These are phyloP conservation scores for Arrhamphus sclerolepis DNA, from an alignment of 2,797 vertebrate genomes.

Conservation along the genomic window DNA sequence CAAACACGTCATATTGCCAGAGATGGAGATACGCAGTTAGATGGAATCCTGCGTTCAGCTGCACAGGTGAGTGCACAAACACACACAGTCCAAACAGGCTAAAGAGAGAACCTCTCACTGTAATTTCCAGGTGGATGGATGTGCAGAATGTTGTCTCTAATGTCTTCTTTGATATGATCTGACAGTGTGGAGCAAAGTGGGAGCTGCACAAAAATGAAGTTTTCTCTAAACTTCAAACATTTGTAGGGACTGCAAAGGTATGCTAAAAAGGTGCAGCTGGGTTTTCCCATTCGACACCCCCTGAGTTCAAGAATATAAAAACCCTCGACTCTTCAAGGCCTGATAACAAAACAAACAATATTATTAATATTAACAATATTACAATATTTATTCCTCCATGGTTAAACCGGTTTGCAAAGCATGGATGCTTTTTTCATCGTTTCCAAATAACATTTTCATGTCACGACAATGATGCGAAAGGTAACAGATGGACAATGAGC, in stretches of 20 bases:
- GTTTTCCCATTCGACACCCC: neutral
- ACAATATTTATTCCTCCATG: no score
- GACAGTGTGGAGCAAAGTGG: conserved; percentile 63
- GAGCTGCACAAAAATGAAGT: conserved; percentile 60
- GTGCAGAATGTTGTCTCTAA: conserved; percentile 41
- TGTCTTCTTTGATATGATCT: conserved; percentile 56
- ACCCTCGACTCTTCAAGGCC: neutral
- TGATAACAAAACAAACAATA: neutral
- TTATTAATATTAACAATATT: no score
- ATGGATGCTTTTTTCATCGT: no score
- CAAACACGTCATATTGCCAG: neutral
- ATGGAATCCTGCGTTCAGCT: conserved; percentile 1
- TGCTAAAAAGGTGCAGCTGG: neutral
- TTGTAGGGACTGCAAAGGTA: conserved; percentile 9
- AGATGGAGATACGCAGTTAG: neutral
- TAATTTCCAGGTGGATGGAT: conserved; percentile 59
- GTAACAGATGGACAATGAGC: no score
- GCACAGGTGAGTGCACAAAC: neutral
- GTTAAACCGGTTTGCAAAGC: no score
- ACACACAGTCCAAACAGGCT: conserved; percentile 41
- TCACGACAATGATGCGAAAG: no score
- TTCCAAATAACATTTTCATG: no score
- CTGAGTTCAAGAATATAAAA: neutral
- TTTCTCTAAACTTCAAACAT: conserved; percentile 44
- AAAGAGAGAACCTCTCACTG: conserved; percentile 35